A percentile compares a stretch with the other conserved stretches of the same genome.
phyloP scores from a whole-genome alignment of 2,797 vertebrate species.

The Garrulus glandarius region DNA sequence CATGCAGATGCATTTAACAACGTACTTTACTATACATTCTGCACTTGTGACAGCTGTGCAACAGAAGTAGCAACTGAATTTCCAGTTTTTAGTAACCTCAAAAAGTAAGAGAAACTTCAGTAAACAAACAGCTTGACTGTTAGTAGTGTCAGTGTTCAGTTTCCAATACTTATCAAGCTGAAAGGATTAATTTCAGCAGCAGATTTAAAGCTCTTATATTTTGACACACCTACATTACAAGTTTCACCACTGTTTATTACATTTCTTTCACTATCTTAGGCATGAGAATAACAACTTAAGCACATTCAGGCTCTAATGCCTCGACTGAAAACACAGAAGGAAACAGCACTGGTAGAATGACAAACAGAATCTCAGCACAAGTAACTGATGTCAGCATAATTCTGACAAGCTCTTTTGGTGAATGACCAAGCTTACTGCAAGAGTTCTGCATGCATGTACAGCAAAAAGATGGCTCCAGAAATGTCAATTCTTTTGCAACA shows the following conservation, averaged over 20 bases:
- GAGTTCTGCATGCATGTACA: neutral
- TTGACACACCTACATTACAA: neutral
- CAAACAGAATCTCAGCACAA: neutral
- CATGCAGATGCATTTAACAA: slow-evolving; percentile 65
- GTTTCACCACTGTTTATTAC: neutral
- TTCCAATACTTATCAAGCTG: neutral
- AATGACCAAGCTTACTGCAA: neutral
- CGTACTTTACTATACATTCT: slow-evolving; percentile 63
- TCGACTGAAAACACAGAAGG: neutral
- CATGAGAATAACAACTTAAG: neutral
- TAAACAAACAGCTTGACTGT: neutral
- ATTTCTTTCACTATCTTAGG: neutral
- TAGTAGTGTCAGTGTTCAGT: neutral
- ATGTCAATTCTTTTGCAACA: neutral
- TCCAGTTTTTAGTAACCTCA: neutral
- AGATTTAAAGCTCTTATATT: neutral
- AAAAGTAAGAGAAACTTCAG: neutral
- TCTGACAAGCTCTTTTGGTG: neutral
- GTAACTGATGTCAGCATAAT: neutral
- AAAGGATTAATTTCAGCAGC: neutral
- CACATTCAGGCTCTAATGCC: neutral
- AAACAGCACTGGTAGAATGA: neutral
- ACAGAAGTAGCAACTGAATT: slow-evolving; percentile 37
- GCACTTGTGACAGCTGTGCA: slow-evolving; percentile 44
- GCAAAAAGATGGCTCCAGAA: neutral